Evolutionary conservation across 2,888 invertebrate genomes (phyloP).

Genomic region (Quadriops clusia): DNA sequence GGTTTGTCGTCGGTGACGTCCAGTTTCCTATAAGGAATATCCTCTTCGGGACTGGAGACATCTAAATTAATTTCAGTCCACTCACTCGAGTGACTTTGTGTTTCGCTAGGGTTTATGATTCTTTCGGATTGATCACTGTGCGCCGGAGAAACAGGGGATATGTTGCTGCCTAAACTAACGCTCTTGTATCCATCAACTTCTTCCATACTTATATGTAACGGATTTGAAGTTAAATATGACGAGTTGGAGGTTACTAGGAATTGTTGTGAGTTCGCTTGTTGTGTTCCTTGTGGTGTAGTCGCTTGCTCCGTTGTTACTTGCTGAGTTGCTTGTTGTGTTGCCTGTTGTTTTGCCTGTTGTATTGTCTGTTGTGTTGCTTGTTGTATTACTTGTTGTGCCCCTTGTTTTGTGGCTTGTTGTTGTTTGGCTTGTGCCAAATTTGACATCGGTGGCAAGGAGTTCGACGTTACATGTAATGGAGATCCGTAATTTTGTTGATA

Average conservation of each 20-base stretch:
- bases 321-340: no score
- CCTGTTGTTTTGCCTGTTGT: no score
- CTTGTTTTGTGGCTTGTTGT: constrained; percentile 2
- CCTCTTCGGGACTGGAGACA: constrained; percentile 55
- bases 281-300: no score
- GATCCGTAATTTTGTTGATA: no score
- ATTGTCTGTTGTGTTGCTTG: constrained; percentile 2
- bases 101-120: constrained; percentile 20
- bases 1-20: constrained; percentile 26
- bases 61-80: constrained; percentile 66
- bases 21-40: constrained; percentile 39
- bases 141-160: constrained; percentile 27
- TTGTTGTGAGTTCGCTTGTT: no score
- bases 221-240: no score
- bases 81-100: constrained; percentile 42
- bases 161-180: constrained; percentile 18
- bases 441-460: not conserved
- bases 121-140: constrained; percentile 22
- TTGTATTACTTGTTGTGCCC: not conserved
- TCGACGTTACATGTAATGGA: constrained; percentile 20
- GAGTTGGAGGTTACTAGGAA: no score
- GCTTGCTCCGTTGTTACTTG: no score
- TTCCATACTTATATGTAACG: constrained; percentile 20
- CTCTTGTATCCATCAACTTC: constrained; percentile 27
- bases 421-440: constrained; percentile 1